phyloP scores from a whole-genome alignment of 2,113 vertebrate genomes.

The Eleginops maclovinus region DNA sequence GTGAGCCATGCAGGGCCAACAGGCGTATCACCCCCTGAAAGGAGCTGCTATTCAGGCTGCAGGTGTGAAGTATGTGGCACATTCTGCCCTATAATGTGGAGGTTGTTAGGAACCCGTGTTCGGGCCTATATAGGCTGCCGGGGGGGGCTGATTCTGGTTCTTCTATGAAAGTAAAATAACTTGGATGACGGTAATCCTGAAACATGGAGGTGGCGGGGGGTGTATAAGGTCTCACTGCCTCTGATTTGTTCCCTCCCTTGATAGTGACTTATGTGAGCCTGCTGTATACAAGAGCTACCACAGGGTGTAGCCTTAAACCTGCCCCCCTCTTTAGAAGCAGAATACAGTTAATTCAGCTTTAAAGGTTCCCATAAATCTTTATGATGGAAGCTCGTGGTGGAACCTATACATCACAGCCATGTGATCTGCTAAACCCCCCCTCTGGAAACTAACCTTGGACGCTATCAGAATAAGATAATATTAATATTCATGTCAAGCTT shows the following conservation, averaged over 20 bases:
- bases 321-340: slow-evolving; percentile 45
- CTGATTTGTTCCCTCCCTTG: slow-evolving; percentile 10
- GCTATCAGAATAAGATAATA: slow-evolving; percentile 51
- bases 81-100: slow-evolving; percentile 95
- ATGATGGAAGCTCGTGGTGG: slow-evolving; percentile 52
- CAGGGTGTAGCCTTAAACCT: slow-evolving; percentile 51
- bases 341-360: slow-evolving; percentile 69
- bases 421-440: slow-evolving; percentile 41
- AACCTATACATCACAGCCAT: slow-evolving; percentile 53
- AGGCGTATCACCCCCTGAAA: slow-evolving; percentile 97
- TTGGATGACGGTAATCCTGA: slow-evolving; percentile 79
- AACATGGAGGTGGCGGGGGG: slow-evolving; percentile 73
- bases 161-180: slow-evolving; percentile 93
- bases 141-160: slow-evolving; percentile 93
- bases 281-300: slow-evolving; percentile 54
- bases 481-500: slow-evolving; percentile 48
- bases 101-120: slow-evolving; percentile 97
- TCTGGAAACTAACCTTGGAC: slow-evolving; percentile 49
- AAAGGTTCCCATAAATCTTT: slow-evolving; percentile 73
- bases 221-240: slow-evolving; percentile 47
- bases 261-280: slow-evolving; percentile 52
- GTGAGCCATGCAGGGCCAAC: slow-evolving; percentile 93
- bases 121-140: slow-evolving; percentile 85
- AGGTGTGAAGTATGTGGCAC: slow-evolving; percentile 96
- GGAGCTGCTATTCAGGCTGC: slow-evolving; percentile 96